Evolutionary conservation across 2,888 invertebrate species (phyloP).

Genomic region (Uloborus plumipes): DNA sequence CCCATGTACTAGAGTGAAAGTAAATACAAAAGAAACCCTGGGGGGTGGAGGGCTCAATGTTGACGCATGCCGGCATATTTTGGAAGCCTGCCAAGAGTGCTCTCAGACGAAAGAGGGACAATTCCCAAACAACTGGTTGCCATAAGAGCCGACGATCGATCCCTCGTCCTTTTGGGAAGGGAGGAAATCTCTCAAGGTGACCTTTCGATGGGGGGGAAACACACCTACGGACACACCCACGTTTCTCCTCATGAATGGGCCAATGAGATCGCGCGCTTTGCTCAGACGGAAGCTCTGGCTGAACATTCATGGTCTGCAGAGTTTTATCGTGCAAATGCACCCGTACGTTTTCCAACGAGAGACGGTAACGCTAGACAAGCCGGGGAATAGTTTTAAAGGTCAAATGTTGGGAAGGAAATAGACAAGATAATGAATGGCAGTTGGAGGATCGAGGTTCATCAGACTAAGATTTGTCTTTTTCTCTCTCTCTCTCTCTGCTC

Average conservation of each 20-base stretch:
- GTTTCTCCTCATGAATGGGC: slow-evolving; percentile 17
- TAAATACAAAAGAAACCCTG: too few species aligned
- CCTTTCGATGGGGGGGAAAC: slow-evolving; percentile 16
- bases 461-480: too few species aligned
- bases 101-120: slow-evolving; percentile 17
- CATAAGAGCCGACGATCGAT: slow-evolving; percentile 55
- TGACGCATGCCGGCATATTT: slow-evolving; percentile 19
- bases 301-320: too few species aligned
- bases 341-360: neutral
- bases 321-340: neutral
- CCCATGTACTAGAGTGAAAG: too few species aligned
- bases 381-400: too few species aligned
- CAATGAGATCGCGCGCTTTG: slow-evolving; percentile 24
- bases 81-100: slow-evolving; percentile 20
- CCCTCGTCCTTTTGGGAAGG: slow-evolving; percentile 20
- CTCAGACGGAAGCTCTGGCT: slow-evolving; percentile 18
- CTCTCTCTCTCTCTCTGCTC: too few species aligned
- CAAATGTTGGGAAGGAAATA: too few species aligned
- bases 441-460: too few species aligned
- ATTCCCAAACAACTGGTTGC: slow-evolving; percentile 28
- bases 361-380: too few species aligned
- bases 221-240: slow-evolving; percentile 49
- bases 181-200: slow-evolving; percentile 48
- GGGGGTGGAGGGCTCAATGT: neutral
- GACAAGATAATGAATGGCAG: too few species aligned